Base-by-base conservation (phyloP, 2,797 vertebrate genomes). In the Melanitta fusca region DNA sequence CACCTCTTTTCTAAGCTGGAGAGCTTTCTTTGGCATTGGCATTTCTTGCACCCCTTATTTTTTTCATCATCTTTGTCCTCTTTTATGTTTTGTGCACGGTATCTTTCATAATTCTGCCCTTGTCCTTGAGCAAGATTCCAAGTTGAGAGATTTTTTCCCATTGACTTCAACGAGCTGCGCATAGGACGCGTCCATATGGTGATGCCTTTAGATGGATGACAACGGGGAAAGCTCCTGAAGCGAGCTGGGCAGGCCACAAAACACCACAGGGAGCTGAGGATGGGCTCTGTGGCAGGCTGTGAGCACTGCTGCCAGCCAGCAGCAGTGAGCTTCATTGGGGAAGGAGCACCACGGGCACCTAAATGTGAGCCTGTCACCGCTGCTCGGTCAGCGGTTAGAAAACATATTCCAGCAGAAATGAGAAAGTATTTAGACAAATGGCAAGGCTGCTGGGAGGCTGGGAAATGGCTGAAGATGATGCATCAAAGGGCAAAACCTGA, bases 381-480 rank as follows among this genome's bases (percentile, higher is more conserved):
- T 97, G 39, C 68, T 91, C 20, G 18, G 65, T 90, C 60, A 88
- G 17, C 69, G 62, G 38, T 85, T 95, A 68, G 34, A 75, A 91
- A 93, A 94, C 69, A 77, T 85, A 89, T 91, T 97, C 92, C 88
- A 89, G 38, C 20, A 62, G 64, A 91, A 53, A 47, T 58, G 47
- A 80, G 68, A 53, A 80, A 80, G 86, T 93, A 92, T 93, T 90
- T 75, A 66, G 61, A 79, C 41, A 75, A 73, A 86, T 80, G 73
- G 27, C 5, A 43, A 96, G 75, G 62, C 91, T 81, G 56, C 36
- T 1, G 1, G 72, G 72, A 91, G 88, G 65, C 69, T 97, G 58
- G 79, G 88, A 94, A 91, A 92, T 85, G 73, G 89, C 89, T 97
- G 96, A 94, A 84, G 65, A 95, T 91, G 69, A 83, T 91, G n/a